Evolutionary conservation across 2,113 vertebrate genomes (phyloP).

Genomic region (Ivindomyrus marchei): DNA sequence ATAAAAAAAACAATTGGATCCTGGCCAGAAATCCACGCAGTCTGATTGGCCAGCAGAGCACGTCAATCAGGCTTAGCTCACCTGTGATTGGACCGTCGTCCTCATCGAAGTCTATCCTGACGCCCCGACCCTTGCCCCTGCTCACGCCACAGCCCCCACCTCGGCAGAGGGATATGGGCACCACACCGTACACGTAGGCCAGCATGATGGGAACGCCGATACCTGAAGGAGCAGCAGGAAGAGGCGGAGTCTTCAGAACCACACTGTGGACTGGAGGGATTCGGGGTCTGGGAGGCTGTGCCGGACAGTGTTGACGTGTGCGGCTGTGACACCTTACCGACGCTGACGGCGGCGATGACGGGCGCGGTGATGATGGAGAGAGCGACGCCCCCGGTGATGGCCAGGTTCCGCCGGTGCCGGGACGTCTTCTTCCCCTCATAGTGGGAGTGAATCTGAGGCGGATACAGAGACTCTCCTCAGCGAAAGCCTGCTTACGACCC

Average conservation of each 20-base stretch:
- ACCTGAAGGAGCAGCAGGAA: constrained; percentile 54
- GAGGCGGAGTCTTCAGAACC: constrained; percentile 7
- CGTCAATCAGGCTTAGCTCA: constrained; percentile 40
- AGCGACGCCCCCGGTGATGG: constrained; percentile 93
- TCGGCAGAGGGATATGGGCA: constrained; percentile 92
- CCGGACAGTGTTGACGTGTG: background rate
- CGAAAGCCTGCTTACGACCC: background rate
- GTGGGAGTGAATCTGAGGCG: constrained; percentile 84
- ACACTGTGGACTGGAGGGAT: background rate
- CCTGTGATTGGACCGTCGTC: constrained; percentile 97
- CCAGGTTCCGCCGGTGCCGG: constrained; percentile 89
- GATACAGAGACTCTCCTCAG: background rate
- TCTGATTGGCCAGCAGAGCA: background rate
- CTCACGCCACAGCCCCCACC: constrained; percentile 94
- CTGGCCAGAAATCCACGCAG: background rate
- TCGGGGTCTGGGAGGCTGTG: background rate
- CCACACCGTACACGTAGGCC: constrained; percentile 95
- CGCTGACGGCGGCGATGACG: constrained; percentile 93
- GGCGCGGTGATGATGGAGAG: constrained; percentile 92
- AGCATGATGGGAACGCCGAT: constrained; percentile 99
- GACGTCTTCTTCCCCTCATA: constrained; percentile 92
- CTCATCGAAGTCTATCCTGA: constrained; percentile 95
- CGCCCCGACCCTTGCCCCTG: constrained; percentile 86
- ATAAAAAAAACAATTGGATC: background rate
- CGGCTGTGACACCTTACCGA: constrained; percentile 65